A percentile compares a stretch with the other conserved stretches of the same genome.
Conservation (phyloP, 2,113 vertebrate genomes). For the Pelusios castaneus region DNA sequence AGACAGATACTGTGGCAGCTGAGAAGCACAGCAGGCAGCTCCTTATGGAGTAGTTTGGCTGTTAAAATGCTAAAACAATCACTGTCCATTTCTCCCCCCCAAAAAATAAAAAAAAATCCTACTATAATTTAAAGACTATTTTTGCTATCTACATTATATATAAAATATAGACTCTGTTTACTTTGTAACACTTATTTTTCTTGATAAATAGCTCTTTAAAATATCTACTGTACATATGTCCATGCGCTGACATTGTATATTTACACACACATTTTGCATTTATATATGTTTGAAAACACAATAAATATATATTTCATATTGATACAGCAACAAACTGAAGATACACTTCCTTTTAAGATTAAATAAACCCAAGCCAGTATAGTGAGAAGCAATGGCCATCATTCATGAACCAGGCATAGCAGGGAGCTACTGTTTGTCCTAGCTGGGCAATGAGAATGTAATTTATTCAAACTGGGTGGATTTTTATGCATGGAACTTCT, state of each 20-base stretch:
- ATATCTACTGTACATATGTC: conserved; percentile 86
- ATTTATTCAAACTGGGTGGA: background rate
- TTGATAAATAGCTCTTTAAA: conserved; percentile 87
- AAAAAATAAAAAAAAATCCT: conserved; percentile 61
- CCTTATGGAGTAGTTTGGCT: conserved; percentile 61
- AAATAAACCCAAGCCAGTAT: conserved; percentile 38
- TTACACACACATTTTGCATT: conserved; percentile 58
- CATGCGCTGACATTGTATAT: conserved; percentile 84
- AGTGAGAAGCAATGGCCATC: conserved; percentile 47
- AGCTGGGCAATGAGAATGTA: background rate
- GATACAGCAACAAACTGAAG: conserved; percentile 78
- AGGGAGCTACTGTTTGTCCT: conserved; percentile 47
- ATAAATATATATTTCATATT: conserved; percentile 83
- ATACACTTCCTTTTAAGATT: conserved; percentile 59
- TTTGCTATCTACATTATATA: conserved; percentile 83
- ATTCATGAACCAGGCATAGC: conserved; percentile 32
- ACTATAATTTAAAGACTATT: conserved; percentile 79
- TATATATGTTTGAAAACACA: conserved; percentile 80
- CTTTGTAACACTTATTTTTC: conserved; percentile 85
- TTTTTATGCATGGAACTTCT: background rate
- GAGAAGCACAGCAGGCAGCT: conserved; percentile 52
- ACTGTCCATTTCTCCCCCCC: conserved; percentile 57
- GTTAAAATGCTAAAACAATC: conserved; percentile 67
- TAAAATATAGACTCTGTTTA: conserved; percentile 89
- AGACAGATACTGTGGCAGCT: conserved; percentile 9